Evolutionary conservation across 2,888 invertebrate genomes (phyloP).

Genomic region (Drosophila ustulata): DNA sequence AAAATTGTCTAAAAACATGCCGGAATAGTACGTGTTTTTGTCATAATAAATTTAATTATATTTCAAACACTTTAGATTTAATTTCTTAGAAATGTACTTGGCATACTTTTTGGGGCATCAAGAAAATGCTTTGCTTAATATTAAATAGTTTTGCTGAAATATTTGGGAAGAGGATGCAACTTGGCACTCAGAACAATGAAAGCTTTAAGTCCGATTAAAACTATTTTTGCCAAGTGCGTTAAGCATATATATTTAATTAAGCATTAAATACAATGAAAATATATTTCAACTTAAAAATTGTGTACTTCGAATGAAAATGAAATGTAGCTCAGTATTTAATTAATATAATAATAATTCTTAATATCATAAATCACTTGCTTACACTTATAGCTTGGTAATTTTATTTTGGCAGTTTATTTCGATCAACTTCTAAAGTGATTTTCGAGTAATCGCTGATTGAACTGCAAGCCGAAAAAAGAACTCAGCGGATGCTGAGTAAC

Average conservation of each 20-base stretch:
- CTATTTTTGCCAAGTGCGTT: too few species aligned
- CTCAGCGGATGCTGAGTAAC: slow-evolving; percentile 4
- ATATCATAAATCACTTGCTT: too few species aligned
- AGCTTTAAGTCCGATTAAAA: neutral
- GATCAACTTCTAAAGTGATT: neutral
- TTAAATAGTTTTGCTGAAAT: neutral
- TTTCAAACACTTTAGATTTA: neutral
- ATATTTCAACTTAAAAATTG: too few species aligned
- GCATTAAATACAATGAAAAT: too few species aligned
- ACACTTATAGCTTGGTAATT: neutral
- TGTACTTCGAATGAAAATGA: too few species aligned
- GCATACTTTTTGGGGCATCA: slow-evolving; percentile 1
- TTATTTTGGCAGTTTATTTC: neutral
- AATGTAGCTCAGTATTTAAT: too few species aligned
- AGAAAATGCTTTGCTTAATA: neutral
- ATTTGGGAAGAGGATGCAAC: neutral
- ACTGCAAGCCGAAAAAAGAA: neutral
- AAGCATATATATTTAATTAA: too few species aligned
- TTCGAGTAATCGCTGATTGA: neutral
- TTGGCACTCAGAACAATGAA: neutral
- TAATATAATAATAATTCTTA: too few species aligned
- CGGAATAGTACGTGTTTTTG: neutral
- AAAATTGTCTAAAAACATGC: neutral
- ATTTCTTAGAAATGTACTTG: neutral
- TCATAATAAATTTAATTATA: neutral